Evolutionary conservation across 2,888 invertebrate species (phyloP).

Genomic region (Caenorhabditis wallacei): DNA sequence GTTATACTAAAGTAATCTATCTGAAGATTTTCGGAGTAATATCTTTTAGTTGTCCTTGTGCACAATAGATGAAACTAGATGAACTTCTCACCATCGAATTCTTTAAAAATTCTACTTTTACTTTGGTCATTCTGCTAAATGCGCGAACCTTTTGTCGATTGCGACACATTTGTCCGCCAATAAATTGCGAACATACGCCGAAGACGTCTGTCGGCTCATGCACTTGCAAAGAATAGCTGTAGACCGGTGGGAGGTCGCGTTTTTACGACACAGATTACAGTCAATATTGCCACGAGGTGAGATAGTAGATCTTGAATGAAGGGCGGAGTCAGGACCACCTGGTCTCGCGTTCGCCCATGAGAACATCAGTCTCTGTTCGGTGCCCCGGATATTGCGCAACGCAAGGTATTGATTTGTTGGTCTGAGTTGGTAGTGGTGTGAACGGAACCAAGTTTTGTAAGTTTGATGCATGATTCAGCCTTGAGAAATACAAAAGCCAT

Average conservation of each 20-base stretch:
- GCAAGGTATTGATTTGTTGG: background rate
- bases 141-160: slow-evolving; percentile 32
- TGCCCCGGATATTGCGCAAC: slow-evolving; percentile 31
- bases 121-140: slow-evolving; percentile 28
- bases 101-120: background rate
- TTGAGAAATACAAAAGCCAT: no score
- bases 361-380: slow-evolving; percentile 26
- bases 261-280: slow-evolving; percentile 36
- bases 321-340: slow-evolving; percentile 20
- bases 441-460: background rate
- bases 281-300: slow-evolving; percentile 14
- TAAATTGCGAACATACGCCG: background rate
- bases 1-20: no score
- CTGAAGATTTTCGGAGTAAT: no score
- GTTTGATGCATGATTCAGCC: background rate
- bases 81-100: background rate
- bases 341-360: background rate
- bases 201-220: slow-evolving; percentile 32
- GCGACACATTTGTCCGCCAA: slow-evolving; percentile 50
- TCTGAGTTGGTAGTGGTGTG: background rate
- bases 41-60: no score
- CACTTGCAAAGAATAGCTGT: slow-evolving; percentile 17
- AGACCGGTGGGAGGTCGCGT: slow-evolving; percentile 18
- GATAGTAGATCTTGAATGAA: slow-evolving; percentile 22
- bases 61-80: no score